phyloP scores from a whole-genome alignment of 2,797 vertebrate genomes.

The Mormyrus proboscirostris region DNA sequence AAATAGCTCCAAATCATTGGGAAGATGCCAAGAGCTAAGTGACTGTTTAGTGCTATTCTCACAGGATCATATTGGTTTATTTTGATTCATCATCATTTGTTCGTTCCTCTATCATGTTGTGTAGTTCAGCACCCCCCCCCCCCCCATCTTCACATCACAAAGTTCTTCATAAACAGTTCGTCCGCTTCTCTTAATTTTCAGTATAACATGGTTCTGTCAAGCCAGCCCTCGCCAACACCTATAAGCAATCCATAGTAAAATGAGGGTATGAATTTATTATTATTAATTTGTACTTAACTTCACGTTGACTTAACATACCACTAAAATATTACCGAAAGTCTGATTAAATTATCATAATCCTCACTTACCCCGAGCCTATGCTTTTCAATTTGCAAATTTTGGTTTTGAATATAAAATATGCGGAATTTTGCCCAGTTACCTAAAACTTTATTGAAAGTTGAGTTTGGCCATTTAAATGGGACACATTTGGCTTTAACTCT shows the following conservation, averaged over 20 bases:
- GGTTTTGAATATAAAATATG: not conserved
- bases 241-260: not conserved
- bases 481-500: not conserved
- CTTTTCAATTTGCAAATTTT: not conserved
- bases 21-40: not conserved
- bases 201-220: not conserved
- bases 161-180: not conserved
- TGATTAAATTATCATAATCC: not conserved
- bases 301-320: not conserved
- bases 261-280: not conserved
- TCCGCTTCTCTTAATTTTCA: not conserved
- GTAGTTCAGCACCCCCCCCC: not conserved
- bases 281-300: not conserved
- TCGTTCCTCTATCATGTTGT: not conserved
- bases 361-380: not conserved
- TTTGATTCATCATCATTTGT: not conserved
- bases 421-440: not conserved
- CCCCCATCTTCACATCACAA: not conserved
- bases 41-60: not conserved
- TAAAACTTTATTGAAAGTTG: constrained; percentile 5
- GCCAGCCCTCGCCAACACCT: not conserved
- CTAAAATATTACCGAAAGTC: not conserved
- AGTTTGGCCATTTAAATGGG: not conserved
- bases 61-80: not conserved
- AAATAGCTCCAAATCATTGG: too few relatives aligned